phyloP scores from a whole-genome alignment of 2,113 vertebrate genomes.

The Nothoprocta pentlandii region DNA sequence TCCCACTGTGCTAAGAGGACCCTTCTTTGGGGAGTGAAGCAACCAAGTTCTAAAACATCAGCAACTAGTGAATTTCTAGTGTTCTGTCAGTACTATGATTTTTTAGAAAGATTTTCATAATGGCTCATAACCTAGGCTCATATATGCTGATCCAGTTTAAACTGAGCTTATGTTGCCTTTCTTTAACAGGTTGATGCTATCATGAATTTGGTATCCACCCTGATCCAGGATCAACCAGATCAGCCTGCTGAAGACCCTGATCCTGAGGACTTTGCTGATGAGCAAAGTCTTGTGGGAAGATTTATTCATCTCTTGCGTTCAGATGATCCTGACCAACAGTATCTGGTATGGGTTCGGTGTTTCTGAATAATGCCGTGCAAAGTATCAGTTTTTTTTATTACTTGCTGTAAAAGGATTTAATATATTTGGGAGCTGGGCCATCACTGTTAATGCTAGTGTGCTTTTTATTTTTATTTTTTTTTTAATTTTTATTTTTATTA shows the following conservation, averaged over 20 bases:
- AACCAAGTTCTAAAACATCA: neutral
- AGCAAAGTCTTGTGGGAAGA: constrained; percentile 95
- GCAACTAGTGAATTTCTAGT: neutral
- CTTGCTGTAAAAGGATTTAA: neutral
- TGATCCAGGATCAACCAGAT: constrained; percentile 98
- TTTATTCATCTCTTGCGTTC: constrained; percentile 96
- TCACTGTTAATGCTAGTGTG: neutral
- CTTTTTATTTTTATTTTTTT: no score
- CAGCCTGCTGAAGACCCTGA: constrained; percentile 96
- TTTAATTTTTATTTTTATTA: no score
- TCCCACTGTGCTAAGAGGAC: neutral
- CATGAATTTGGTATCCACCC: constrained; percentile 92
- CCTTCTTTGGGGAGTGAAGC: neutral
- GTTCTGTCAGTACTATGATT: neutral
- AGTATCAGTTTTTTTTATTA: neutral
- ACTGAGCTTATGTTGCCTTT: neutral
- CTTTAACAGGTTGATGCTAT: constrained; percentile 91
- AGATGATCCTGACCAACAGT: constrained; percentile 97
- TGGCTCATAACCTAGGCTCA: neutral
- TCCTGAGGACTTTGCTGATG: constrained; percentile 97
- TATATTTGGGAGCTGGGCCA: neutral
- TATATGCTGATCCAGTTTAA: neutral
- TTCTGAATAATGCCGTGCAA: neutral
- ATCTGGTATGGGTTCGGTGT: constrained; percentile 81
- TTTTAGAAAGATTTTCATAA: neutral